phyloP scores from a whole-genome alignment of 2,113 vertebrate species.

The Hippolais icterina region DNA sequence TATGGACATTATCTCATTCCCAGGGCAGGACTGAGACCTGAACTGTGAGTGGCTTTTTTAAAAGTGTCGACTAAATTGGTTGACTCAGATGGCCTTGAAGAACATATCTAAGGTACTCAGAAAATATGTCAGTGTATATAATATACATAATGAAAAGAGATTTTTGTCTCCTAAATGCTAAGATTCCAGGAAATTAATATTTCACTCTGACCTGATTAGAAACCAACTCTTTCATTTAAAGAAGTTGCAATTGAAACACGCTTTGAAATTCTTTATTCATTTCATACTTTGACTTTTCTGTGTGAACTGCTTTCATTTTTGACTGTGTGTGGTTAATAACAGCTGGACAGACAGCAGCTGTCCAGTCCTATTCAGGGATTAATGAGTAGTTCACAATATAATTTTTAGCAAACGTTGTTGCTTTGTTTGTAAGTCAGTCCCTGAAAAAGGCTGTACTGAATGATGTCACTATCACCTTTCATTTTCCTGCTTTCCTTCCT shows the following conservation, averaged over 20 bases:
- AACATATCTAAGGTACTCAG: not conserved
- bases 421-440: not conserved
- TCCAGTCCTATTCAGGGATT: not conserved
- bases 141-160: constrained; percentile 1
- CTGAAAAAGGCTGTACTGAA: not conserved
- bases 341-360: not conserved
- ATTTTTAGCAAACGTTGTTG: not conserved
- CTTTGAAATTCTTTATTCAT: not conserved
- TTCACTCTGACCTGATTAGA: constrained; percentile 28
- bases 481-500: not conserved
- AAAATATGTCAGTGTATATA: not conserved
- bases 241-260: not conserved
- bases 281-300: not conserved
- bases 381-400: not conserved
- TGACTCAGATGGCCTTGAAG: not conserved
- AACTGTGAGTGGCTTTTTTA: not conserved
- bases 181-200: constrained; percentile 41
- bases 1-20: not conserved
- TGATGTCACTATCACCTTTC: not conserved
- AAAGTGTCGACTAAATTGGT: not conserved
- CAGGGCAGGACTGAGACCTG: not conserved
- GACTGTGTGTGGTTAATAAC: not conserved
- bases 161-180: constrained; percentile 19
- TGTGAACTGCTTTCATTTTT: not conserved
- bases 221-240: constrained; percentile 12